These are phyloP conservation scores for Phortica magna DNA, from an alignment of 2,888 invertebrate genomes.

Conservation along the genomic window DNA sequence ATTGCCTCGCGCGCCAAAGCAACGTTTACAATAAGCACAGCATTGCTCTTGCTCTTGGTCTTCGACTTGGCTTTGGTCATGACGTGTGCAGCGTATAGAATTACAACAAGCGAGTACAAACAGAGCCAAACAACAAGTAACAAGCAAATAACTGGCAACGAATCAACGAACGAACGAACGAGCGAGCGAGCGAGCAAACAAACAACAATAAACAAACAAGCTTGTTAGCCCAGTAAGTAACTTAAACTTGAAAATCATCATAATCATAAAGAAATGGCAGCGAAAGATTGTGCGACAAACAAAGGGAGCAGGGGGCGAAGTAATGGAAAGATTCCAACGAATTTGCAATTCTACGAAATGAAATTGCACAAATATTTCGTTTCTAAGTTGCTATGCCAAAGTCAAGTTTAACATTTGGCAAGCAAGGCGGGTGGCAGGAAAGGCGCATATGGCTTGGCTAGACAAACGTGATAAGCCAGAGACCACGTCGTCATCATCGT, in stretches of 20 bases:
- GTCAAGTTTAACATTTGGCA: neutral
- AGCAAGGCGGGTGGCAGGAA: neutral
- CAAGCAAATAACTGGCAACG: constrained; percentile 64
- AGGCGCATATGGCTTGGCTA: constrained; percentile 11
- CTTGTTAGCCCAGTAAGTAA: constrained; percentile 30
- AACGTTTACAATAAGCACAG: constrained; percentile 63
- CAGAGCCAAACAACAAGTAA: constrained; percentile 56
- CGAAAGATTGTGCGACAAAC: constrained; percentile 48
- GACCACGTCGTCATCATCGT: constrained; percentile 44
- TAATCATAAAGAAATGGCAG: constrained; percentile 67
- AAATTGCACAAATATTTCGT: constrained; percentile 70
- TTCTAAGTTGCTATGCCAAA: constrained; percentile 54
- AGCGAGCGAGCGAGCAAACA: constrained; percentile 36
- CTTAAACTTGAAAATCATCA: constrained; percentile 62
- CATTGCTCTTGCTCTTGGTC: constrained; percentile 57
- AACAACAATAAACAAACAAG: constrained; percentile 36
- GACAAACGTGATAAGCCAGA: constrained; percentile 58
- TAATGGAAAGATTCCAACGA: constrained; percentile 71
- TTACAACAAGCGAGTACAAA: constrained; percentile 5
- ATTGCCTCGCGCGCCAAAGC: constrained; percentile 23
- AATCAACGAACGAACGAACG: constrained; percentile 54
- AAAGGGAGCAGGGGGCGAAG: constrained; percentile 39
- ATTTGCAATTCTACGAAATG: constrained; percentile 75
- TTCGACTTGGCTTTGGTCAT: constrained; percentile 61
- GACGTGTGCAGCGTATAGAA: constrained; percentile 65